phyloP scores from a whole-genome alignment of 2,888 invertebrate species.

The Cheilosia variabilis region DNA sequence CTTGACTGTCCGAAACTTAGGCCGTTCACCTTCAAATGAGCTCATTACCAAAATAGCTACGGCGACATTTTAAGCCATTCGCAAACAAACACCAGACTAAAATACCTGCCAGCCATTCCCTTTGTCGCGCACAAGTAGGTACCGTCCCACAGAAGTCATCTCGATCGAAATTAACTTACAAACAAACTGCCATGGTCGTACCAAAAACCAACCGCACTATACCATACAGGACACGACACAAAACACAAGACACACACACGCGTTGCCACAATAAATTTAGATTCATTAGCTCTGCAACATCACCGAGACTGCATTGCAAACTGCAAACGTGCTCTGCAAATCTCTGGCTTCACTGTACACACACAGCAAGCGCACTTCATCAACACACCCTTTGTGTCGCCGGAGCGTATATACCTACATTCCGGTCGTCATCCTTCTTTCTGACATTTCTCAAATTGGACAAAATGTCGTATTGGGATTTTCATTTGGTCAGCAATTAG shows the following conservation, averaged over 20 bases:
- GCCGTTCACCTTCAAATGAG: not conserved
- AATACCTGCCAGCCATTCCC: conserved; percentile 3
- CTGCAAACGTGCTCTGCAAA: conserved; percentile 71
- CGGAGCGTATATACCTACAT: not conserved
- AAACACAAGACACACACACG: conserved; percentile 42
- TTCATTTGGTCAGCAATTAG: conserved; percentile 76
- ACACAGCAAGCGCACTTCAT: conserved; percentile 57
- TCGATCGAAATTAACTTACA: conserved; percentile 66
- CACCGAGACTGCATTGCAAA: conserved; percentile 71
- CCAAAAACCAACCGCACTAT: conserved; percentile 26
- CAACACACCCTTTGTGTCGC: conserved; percentile 38
- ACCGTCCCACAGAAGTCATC: conserved; percentile 28
- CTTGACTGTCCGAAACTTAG: too few species aligned
- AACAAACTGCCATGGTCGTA: conserved; percentile 32
- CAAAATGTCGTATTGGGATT: conserved; percentile 76
- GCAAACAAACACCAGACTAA: not conserved
- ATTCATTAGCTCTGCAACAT: conserved; percentile 75
- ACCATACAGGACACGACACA: conserved; percentile 48
- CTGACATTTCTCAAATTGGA: conserved; percentile 75
- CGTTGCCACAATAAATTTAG: conserved; percentile 74
- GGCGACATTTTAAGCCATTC: not conserved
- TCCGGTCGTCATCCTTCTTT: conserved; percentile 38
- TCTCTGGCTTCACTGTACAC: conserved; percentile 60
- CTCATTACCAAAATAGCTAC: too few species aligned
- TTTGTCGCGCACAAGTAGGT: conserved; percentile 17